phyloP scores from a whole-genome alignment of 2,888 invertebrate species.

The Nudaria mundana region DNA sequence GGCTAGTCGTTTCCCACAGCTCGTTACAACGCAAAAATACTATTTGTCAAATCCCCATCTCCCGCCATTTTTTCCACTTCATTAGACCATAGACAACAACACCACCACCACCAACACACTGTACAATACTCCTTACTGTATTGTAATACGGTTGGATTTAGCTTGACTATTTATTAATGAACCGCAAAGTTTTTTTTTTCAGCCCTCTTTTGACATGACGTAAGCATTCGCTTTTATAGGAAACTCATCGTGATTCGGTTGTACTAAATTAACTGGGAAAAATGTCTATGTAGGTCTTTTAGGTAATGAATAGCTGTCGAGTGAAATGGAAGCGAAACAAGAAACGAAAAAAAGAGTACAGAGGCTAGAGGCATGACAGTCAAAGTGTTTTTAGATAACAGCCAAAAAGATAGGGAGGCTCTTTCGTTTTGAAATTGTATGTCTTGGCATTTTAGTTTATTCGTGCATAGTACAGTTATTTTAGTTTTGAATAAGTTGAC shows the following conservation, averaged over 20 bases:
- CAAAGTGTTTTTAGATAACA: constrained; percentile 14
- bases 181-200: constrained; percentile 4
- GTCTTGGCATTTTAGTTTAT: constrained; percentile 11
- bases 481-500: not conserved
- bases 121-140: not conserved
- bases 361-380: constrained; percentile 14
- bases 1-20: constrained; percentile 14
- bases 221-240: constrained; percentile 19
- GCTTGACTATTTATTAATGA: not conserved
- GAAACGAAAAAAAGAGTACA: constrained; percentile 22
- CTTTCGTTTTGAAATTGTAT: constrained; percentile 16
- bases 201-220: constrained; percentile 24
- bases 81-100: constrained; percentile 26
- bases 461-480: not conserved
- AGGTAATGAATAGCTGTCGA: constrained; percentile 21
- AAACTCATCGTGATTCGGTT: constrained; percentile 28
- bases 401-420: constrained; percentile 14
- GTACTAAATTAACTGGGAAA: constrained; percentile 20
- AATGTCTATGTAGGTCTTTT: constrained; percentile 19
- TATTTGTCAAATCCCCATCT: constrained; percentile 16
- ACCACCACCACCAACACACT: constrained; percentile 4
- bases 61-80: constrained; percentile 28
- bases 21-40: constrained; percentile 21
- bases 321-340: constrained; percentile 27
- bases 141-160: constrained; percentile 3